These are phyloP conservation scores for Ricordea florida DNA, from an alignment of 92 coral and sea anemone genomes.

Conservation along the genomic window DNA sequence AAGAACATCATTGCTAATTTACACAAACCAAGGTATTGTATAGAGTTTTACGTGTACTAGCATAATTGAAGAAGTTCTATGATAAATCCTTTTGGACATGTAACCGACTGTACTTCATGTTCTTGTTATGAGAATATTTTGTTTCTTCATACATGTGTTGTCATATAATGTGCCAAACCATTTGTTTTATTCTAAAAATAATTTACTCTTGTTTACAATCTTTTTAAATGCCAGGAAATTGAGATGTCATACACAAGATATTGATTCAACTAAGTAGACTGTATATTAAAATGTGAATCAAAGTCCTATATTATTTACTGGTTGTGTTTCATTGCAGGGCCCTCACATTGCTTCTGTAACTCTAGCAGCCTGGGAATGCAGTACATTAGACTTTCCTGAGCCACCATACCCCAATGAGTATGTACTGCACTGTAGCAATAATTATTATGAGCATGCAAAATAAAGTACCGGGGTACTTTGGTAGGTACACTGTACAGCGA, in stretches of 20 bases:
- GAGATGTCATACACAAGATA: not conserved
- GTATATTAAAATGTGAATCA: not conserved
- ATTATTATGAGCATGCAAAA: not conserved
- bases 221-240: not conserved
- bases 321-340: conserved; percentile 59
- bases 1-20: not conserved
- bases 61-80: not conserved
- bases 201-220: not conserved
- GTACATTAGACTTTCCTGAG: conserved; percentile 83
- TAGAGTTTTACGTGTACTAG: too few species aligned
- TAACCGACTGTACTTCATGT: too few species aligned
- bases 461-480: not conserved
- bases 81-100: too few species aligned
- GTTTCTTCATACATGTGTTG: too few species aligned
- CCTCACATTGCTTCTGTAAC: conserved; percentile 99
- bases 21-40: not conserved
- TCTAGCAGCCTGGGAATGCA: conserved; percentile 96
- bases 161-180: too few species aligned
- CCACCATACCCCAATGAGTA: conserved; percentile 98
- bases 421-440: conserved; percentile 8
- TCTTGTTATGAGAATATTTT: too few species aligned
- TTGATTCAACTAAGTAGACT: not conserved
- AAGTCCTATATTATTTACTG: too few species aligned
- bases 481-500: not conserved
- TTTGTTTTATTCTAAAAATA: too few species aligned